Percentiles rank a stretch among this genome's conserved stretches.
phyloP scores from a whole-genome alignment of 2,797 vertebrate genomes.

The Pyrocephalus nanus region DNA sequence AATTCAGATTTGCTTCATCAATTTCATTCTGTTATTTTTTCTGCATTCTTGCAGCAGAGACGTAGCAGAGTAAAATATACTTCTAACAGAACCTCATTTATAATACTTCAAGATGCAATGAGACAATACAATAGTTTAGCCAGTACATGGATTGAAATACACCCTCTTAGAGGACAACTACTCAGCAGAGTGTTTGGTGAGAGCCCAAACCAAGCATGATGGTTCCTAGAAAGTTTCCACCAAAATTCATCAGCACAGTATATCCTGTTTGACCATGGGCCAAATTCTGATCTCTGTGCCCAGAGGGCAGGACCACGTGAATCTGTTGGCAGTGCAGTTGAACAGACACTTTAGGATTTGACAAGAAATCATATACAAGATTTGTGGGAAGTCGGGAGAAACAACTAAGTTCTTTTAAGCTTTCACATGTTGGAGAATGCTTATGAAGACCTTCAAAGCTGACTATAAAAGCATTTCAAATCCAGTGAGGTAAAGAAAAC shows the following conservation, averaged over 20 bases:
- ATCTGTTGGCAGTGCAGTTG: not conserved
- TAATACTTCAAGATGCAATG: not conserved
- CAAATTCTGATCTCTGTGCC: not conserved
- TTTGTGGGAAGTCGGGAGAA: not conserved
- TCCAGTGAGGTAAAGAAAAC: not conserved
- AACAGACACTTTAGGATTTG: not conserved
- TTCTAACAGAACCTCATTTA: not conserved
- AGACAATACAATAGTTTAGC: not conserved
- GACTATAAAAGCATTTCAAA: not conserved
- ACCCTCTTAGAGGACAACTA: not conserved
- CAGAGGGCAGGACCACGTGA: not conserved
- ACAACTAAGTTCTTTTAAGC: not conserved
- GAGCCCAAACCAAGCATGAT: not conserved
- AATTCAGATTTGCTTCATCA: not conserved
- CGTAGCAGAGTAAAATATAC: not conserved
- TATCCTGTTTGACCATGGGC: fast-evolving
- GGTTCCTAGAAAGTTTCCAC: not conserved
- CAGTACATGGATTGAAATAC: not conserved
- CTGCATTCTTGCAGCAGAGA: not conserved
- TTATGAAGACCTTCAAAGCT: not conserved
- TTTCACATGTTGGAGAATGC: not conserved
- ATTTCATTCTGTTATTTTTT: not conserved
- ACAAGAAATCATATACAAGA: fast-evolving
- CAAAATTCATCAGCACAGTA: not conserved
- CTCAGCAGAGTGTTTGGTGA: not conserved